These are phyloP conservation scores for Ceratotherium simum DNA, from an alignment of 2,113 vertebrate genomes.

Conservation along the genomic window DNA sequence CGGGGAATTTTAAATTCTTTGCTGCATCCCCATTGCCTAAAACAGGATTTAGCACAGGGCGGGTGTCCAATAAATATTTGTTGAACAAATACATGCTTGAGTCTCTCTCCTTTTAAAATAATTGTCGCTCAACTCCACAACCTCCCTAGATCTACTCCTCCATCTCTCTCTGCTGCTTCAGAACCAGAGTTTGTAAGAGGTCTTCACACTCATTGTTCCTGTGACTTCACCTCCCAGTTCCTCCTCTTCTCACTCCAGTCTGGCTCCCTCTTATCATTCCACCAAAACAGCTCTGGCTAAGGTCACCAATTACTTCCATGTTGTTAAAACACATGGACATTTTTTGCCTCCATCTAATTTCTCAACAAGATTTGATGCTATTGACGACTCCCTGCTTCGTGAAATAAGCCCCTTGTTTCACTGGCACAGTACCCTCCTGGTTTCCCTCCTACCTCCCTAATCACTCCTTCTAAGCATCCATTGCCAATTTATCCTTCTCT, in stretches of 20 bases:
- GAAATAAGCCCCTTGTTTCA: background rate
- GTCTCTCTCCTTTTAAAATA: slow-evolving; percentile 41
- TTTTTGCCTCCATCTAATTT: background rate
- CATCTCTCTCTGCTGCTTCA: background rate
- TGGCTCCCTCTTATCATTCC: background rate
- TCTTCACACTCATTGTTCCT: background rate
- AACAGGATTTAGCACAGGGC: background rate
- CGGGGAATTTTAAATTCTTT: background rate
- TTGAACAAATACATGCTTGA: background rate
- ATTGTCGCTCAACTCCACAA: background rate
- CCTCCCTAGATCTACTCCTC: background rate
- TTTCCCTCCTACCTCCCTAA: background rate
- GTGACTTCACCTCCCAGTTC: background rate
- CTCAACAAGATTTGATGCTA: background rate
- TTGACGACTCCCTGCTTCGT: background rate
- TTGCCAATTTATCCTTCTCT: background rate
- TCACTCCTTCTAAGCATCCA: background rate
- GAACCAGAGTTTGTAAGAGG: background rate
- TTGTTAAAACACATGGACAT: background rate
- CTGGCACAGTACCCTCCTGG: background rate
- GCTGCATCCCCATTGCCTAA: background rate
- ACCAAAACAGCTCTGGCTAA: background rate
- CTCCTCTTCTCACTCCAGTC: background rate
- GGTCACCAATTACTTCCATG: background rate
- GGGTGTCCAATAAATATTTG: background rate